Base-by-base conservation (phyloP, 2,888 invertebrate genomes). In the Oxycera nigricornis region DNA sequence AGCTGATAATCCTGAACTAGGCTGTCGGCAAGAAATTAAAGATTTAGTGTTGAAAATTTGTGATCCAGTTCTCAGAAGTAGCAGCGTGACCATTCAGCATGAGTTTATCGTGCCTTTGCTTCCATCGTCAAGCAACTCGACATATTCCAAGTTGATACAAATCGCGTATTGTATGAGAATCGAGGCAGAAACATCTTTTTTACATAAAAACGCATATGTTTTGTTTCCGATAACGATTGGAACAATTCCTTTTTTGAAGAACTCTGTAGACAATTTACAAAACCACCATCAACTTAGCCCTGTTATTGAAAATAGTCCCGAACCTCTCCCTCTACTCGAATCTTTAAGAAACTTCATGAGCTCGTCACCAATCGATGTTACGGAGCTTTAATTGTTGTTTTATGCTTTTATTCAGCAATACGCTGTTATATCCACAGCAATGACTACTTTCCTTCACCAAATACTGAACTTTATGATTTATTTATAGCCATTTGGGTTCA, bases 21-120 rank as follows among this genome's bases (percentile, higher is more conserved):
- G 88, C 17, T 89, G 88, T 1, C 87, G 89, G 62, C 83, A 84
- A 72, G 82, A 82, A 46, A 84, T 83, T 76, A 80, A 83, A n/a
- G 85, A 88, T 14, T 88, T 93, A 74, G 82, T 89, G 20, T 90
- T 90, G 76, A 81, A 91, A 6, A 89, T 89, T 80, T 88, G 91
- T 78, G 92, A 92, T 0, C 90, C 91, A 0, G 88, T 91, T 0
- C 88, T 87, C 0, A 88, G 87, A 0, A 87, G 89, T 22, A 86
- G 87, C 41, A 90, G 88, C 1, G 89, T 89, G 68, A 89, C 88
- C 72, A 91, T 90, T 87, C 87, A 88, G 67, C 87, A 92, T 78
- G 87, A 86, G 70, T 84, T 94, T 77, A 89, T 90, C 77, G 87
- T 94, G 74, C 94, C 94, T 1, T 88, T 93, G 2, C 83, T 93